A percentile compares a stretch with the other conserved stretches of the same genome.
Evolutionary conservation across 2,797 vertebrate genomes (phyloP).

Genomic region (Arrhamphus sclerolepis): DNA sequence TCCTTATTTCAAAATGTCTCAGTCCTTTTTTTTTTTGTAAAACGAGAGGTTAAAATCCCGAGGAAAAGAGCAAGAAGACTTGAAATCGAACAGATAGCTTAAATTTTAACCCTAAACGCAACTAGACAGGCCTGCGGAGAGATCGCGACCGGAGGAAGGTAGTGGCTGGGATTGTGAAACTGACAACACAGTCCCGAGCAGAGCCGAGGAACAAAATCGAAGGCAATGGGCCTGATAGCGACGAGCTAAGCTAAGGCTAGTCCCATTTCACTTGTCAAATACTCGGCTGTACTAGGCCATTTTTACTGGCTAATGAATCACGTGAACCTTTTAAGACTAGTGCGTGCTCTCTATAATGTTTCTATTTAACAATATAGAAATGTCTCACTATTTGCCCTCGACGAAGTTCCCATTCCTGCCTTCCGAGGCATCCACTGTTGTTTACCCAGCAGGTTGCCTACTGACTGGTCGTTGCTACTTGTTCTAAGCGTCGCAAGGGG

Average conservation of each 20-base stretch:
- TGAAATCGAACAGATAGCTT: constrained; percentile 18
- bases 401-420: constrained; percentile 84
- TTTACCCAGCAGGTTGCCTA: constrained; percentile 78
- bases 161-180: constrained; percentile 69
- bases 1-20: constrained; percentile 60
- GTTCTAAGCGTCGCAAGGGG: constrained; percentile 26
- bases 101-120: constrained; percentile 10
- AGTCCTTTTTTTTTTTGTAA: constrained; percentile 58
- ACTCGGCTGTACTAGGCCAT: constrained; percentile 46
- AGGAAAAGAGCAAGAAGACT: constrained; percentile 23
- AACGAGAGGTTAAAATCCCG: constrained; percentile 53
- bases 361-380: constrained; percentile 41
- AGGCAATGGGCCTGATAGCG: constrained; percentile 68
- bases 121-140: constrained; percentile 51
- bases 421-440: constrained; percentile 78
- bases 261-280: constrained; percentile 61
- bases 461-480: constrained; percentile 53
- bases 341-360: background rate
- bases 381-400: constrained; percentile 72
- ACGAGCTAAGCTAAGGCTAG: constrained; percentile 77
- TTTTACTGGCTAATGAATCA: constrained; percentile 19
- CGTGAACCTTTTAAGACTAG: background rate
- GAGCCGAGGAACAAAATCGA: constrained; percentile 66
- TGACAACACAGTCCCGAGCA: constrained; percentile 73
- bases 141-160: constrained; percentile 52